Conservation (phyloP, 2,797 vertebrate genomes). For the Hafferia zeledoni region DNA sequence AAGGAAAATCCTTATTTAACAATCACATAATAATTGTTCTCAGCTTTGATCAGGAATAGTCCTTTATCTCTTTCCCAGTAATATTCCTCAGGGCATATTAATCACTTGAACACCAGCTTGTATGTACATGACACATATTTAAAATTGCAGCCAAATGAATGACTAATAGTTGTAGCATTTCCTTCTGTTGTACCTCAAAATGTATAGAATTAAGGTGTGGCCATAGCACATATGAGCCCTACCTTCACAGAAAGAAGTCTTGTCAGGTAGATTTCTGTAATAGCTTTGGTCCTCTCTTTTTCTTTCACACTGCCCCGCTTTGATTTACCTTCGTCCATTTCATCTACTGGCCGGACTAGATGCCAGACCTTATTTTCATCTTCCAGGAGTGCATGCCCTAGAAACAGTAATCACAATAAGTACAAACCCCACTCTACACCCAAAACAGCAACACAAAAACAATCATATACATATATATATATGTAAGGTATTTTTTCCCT, state of each 20-base stretch:
- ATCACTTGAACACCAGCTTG: neutral
- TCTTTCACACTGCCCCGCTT: conserved; percentile 97
- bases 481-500: neutral
- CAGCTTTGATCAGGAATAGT: neutral
- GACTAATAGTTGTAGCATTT: neutral
- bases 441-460: neutral
- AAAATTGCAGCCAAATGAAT: neutral
- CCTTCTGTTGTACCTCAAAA: neutral
- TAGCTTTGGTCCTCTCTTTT: conserved; percentile 98
- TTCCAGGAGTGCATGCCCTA: conserved; percentile 91
- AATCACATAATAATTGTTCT: neutral
- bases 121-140: neutral
- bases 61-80: neutral
- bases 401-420: neutral
- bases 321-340: conserved; percentile 95
- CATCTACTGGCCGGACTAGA: conserved; percentile 90
- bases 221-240: neutral
- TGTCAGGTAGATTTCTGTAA: conserved; percentile 98
- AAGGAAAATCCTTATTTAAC: neutral
- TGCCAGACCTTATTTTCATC: conserved; percentile 97
- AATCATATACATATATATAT: neutral
- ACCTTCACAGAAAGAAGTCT: conserved; percentile 98
- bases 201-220: neutral
- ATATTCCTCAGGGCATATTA: neutral
- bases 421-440: neutral